Evolutionary conservation across 2,113 vertebrate genomes (phyloP), one percentile per base, ranked within the genome.

Genomic region (Poeciliopsis turrubarensis): DNA sequence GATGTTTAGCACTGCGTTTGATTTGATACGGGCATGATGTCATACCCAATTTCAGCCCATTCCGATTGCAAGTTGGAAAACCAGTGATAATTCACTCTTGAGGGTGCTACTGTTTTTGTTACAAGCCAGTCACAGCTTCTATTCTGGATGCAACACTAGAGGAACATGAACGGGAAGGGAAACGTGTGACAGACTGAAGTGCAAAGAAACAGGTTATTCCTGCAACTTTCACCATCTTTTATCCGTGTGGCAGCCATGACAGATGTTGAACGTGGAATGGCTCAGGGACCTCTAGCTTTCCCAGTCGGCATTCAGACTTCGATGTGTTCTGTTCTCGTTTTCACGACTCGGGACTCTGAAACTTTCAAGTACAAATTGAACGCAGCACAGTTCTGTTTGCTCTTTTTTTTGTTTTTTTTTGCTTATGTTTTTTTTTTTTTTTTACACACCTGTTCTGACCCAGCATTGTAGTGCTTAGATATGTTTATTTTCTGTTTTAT

Each of bases 401-500:
- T 39, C 19, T 14, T 4, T 65, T 41, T 44, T 27, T 4, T 65
- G 27, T 44, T 27, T n/a, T 25, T 5, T 69, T 76, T 83, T 37
- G 63, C 39, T 37, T 37, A 31, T 37, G 0, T 37, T 14, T 25
- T 2, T 69, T n/a, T 37, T 1, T 22, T 10, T 69, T 76, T 84
- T 31, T 57, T 41, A 37, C 15, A 31, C 12, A 47, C 31, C 4
- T 12, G 51, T 44, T 61, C 22, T 3, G 31, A n/a, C 34, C 34
- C n/a, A 37, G 25, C 34, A n/a, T 13, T 66, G 65, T 15, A 66
- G 39, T 6, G 15, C 71, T 81, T 76, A 3, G 47, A 60, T 34
- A 13, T 9, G 3, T 60, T 22, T 37, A 5, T 60, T 60, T 14
- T 51, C 26, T 17, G 37, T 11, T 76, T n/a, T 31, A 2, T 67